Percentiles rank a stretch among this genome's conserved stretches.
Evolutionary conservation across 2,797 vertebrate species (phyloP).

Genomic region (Streptopelia turtur): DNA sequence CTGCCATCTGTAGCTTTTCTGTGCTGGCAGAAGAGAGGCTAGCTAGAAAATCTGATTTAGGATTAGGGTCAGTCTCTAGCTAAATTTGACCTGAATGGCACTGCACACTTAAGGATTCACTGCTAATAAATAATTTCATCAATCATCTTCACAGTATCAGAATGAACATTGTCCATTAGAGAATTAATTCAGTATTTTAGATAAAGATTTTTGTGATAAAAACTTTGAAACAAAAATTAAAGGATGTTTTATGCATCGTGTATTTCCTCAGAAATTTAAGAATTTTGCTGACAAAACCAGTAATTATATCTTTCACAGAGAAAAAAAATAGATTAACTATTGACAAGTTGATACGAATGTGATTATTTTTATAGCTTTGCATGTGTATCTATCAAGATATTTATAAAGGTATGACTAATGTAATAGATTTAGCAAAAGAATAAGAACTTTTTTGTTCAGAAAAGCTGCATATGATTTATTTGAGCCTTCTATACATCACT

Average conservation of each 20-base stretch:
- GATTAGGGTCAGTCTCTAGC: conserved; percentile 16
- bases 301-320: background rate
- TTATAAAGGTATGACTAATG: background rate
- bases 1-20: background rate
- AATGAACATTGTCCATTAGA: background rate
- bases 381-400: background rate
- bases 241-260: background rate
- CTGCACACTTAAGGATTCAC: background rate
- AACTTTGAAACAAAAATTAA: background rate
- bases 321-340: background rate
- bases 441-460: background rate
- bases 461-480: background rate
- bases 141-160: background rate
- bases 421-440: background rate
- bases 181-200: background rate
- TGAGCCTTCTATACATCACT: background rate
- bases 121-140: background rate
- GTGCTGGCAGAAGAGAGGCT: background rate
- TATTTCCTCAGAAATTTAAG: background rate
- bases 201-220: background rate
- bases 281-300: background rate
- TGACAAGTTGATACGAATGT: background rate
- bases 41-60: conserved; percentile 15
- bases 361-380: background rate
- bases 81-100: background rate